phyloP scores from a whole-genome alignment of 2,113 vertebrate species.

The Phoenicopterus ruber region DNA sequence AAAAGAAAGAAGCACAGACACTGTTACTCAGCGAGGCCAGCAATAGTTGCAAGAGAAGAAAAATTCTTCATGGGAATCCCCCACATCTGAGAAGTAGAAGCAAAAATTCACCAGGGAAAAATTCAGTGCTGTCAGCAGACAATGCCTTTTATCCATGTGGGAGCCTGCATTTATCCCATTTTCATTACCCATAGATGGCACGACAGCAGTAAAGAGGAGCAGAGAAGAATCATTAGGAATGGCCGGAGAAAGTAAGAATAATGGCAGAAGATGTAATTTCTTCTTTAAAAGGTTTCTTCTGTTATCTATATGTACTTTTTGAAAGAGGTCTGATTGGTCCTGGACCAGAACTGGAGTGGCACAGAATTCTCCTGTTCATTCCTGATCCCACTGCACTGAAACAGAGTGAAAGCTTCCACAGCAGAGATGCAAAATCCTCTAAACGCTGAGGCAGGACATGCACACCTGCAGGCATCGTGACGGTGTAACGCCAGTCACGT shows the following conservation, averaged over 20 bases:
- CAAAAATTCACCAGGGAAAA: conserved; percentile 50
- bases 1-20: background rate
- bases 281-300: background rate
- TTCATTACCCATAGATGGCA: background rate
- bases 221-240: background rate
- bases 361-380: background rate
- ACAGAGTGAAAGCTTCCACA: background rate
- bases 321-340: background rate
- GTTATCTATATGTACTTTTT: background rate
- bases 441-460: background rate
- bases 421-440: background rate
- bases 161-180: background rate
- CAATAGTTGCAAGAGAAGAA: conserved; percentile 52
- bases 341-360: background rate
- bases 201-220: background rate
- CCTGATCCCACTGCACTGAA: background rate
- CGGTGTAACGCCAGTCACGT: rapidly evolving
- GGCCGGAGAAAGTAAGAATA: background rate
- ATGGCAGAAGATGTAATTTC: background rate
- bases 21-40: conserved; percentile 47
- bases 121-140: background rate
- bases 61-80: conserved; percentile 66
- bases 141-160: background rate
- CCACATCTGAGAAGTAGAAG: conserved; percentile 24
- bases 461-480: background rate